Percentiles rank a stretch among this genome's conserved stretches.
These are phyloP conservation scores for Melinopterus prodromus DNA, from an alignment of 2,888 invertebrate species.

Conservation along the genomic window DNA sequence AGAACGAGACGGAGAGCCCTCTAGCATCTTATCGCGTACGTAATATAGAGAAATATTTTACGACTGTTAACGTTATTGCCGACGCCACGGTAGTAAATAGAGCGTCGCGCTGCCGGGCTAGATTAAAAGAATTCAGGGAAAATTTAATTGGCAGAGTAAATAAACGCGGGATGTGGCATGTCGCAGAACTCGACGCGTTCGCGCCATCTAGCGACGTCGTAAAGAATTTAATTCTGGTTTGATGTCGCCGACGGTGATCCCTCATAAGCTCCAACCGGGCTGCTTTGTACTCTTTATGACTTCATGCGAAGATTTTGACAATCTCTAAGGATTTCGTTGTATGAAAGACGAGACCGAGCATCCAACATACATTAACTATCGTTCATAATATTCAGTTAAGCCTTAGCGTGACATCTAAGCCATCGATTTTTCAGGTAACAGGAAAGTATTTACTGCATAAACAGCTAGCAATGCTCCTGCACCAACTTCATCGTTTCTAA, in stretches of 20 bases:
- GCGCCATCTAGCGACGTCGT: background rate
- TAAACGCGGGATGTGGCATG: background rate
- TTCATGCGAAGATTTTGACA: background rate
- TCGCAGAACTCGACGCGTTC: background rate
- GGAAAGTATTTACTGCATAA: no score
- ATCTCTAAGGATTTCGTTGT: no score
- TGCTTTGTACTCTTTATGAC: background rate
- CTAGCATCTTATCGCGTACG: background rate
- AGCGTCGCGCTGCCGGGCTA: background rate
- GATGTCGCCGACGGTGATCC: background rate
- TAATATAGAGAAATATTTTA: background rate
- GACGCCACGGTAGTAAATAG: background rate
- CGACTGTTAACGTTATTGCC: background rate
- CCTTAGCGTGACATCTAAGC: no score
- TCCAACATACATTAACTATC: no score
- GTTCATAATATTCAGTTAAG: no score
- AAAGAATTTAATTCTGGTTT: constrained; percentile 4
- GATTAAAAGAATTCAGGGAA: background rate
- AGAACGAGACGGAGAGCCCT: no score
- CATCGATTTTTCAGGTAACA: no score
- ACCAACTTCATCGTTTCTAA: no score
- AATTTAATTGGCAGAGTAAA: background rate
- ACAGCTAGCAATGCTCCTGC: no score
- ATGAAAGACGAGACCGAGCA: no score
- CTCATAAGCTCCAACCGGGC: background rate